Evolutionary conservation across 2,888 invertebrate species (phyloP).

Genomic region (Troides helena): DNA sequence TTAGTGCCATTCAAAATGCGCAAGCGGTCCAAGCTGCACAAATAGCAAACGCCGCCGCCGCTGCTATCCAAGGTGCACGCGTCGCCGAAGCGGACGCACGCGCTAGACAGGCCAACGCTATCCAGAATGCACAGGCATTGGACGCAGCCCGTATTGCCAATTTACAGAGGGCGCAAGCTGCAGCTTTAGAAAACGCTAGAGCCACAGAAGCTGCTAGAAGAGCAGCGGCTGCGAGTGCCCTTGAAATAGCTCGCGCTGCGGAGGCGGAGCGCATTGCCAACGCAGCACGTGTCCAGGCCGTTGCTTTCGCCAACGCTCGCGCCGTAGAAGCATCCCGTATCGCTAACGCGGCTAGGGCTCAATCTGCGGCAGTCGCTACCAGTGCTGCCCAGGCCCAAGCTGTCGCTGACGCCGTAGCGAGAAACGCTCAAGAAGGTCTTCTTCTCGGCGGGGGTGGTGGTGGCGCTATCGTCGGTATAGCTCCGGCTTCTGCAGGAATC

Average conservation of each 20-base stretch:
- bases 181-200: slow-evolving; percentile 68
- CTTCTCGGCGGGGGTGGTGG: slow-evolving; percentile 46
- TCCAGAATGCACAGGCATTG: slow-evolving; percentile 68
- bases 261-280: slow-evolving; percentile 65
- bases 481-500: slow-evolving; percentile 37
- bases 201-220: slow-evolving; percentile 69
- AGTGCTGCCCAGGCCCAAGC: slow-evolving; percentile 66
- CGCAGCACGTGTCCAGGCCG: slow-evolving; percentile 68
- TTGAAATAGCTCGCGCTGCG: slow-evolving; percentile 56
- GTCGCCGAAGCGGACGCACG: slow-evolving; percentile 67
- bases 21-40: slow-evolving; percentile 69
- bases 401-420: slow-evolving; percentile 60
- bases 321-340: slow-evolving; percentile 70
- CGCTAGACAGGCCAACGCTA: slow-evolving; percentile 65
- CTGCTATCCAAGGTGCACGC: slow-evolving; percentile 71
- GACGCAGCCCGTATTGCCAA: slow-evolving; percentile 70
- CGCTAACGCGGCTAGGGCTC: slow-evolving; percentile 60
- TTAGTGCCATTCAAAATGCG: slow-evolving; percentile 72
- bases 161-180: slow-evolving; percentile 71
- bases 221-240: slow-evolving; percentile 56
- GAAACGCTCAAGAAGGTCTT: slow-evolving; percentile 62
- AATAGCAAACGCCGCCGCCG: slow-evolving; percentile 69
- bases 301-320: slow-evolving; percentile 68
- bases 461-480: slow-evolving; percentile 44
- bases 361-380: slow-evolving; percentile 57